Conservation (phyloP, 1,140 invertebrate species). For the Ceratina calcarata region DNA sequence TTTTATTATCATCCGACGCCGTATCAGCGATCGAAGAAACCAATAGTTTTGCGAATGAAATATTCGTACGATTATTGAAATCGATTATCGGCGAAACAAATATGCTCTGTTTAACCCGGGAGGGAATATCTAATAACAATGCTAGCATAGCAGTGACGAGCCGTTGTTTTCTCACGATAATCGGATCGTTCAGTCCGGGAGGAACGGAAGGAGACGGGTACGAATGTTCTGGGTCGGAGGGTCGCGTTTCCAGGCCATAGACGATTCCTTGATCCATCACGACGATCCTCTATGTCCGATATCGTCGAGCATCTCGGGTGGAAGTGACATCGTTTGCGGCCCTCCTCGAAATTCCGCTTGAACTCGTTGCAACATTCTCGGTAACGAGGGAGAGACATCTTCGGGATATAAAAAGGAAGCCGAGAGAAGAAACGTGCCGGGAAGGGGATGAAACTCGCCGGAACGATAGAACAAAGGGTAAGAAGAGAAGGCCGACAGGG, state of each 20-base stretch:
- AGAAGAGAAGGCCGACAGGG: no score
- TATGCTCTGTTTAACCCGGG: no score
- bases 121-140: background rate
- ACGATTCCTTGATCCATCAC: slow-evolving; percentile 45
- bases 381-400: slow-evolving; percentile 61
- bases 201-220: background rate
- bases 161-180: slow-evolving; percentile 36
- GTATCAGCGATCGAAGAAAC: background rate
- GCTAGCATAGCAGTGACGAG: background rate
- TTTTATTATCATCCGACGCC: background rate
- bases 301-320: slow-evolving; percentile 53
- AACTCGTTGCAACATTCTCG: slow-evolving; percentile 63
- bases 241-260: slow-evolving; percentile 46
- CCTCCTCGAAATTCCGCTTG: slow-evolving; percentile 58
- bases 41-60: background rate
- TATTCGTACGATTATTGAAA: background rate
- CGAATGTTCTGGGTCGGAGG: no score
- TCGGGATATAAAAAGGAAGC: slow-evolving; percentile 33
- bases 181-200: slow-evolving; percentile 19
- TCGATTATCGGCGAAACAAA: background rate
- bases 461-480: slow-evolving; percentile 14
- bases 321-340: slow-evolving; percentile 58
- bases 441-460: slow-evolving; percentile 6
- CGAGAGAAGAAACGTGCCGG: slow-evolving; percentile 38
- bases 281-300: slow-evolving; percentile 54